phyloP scores from a whole-genome alignment of 2,797 vertebrate species.

The Bucorvus abyssinicus region DNA sequence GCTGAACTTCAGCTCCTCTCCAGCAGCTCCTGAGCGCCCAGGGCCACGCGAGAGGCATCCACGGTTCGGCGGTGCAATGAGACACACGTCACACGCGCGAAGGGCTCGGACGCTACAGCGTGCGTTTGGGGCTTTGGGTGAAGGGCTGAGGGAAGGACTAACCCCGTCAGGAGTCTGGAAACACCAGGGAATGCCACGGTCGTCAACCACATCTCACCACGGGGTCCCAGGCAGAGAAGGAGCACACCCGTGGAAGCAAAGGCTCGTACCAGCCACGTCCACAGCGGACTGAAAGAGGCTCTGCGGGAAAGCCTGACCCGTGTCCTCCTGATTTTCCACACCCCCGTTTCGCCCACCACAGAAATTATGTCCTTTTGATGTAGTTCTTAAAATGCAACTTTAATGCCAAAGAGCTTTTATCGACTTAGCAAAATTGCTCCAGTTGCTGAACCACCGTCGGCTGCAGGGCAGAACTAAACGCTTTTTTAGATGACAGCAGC shows the following conservation, averaged over 20 bases:
- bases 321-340: not conserved
- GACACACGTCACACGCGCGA: fast-evolving
- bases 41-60: not conserved
- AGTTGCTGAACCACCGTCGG: not conserved
- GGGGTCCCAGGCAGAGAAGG: fast-evolving
- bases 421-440: not conserved
- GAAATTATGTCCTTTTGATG: not conserved
- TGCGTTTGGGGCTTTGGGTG: not conserved
- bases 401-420: not conserved
- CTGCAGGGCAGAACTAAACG: not conserved
- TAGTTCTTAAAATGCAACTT: not conserved
- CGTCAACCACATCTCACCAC: not conserved
- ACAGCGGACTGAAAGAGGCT: not conserved
- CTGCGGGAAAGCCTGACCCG: not conserved
- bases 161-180: not conserved
- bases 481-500: not conserved
- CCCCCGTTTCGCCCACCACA: not conserved
- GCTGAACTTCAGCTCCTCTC: slow-evolving; percentile 1
- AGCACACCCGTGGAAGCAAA: not conserved
- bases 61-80: fast-evolving
- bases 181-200: fast-evolving
- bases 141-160: not conserved
- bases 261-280: fast-evolving
- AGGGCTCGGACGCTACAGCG: fast-evolving
- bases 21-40: not conserved